Evolutionary conservation across 2,797 vertebrate genomes (phyloP).

Genomic region (Cirrhinus molitorella): DNA sequence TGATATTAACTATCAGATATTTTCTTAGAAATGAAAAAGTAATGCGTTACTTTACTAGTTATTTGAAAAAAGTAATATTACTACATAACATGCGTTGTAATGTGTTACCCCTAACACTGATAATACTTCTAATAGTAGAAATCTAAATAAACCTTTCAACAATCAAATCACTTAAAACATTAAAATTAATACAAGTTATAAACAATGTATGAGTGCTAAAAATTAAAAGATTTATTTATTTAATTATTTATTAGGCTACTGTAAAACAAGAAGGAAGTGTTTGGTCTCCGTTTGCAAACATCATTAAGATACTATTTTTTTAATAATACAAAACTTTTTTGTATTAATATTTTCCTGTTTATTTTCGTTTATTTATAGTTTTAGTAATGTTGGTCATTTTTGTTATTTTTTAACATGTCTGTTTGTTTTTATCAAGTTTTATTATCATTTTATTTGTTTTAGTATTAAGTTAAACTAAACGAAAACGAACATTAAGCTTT

Average conservation of each 20-base stretch:
- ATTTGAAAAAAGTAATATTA: too few relatives aligned
- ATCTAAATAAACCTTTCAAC: neutral
- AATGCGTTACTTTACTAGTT: too few relatives aligned
- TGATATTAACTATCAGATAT: too few relatives aligned
- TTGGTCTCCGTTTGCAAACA: neutral
- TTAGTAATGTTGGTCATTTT: neutral
- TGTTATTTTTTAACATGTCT: neutral
- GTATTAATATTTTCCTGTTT: neutral
- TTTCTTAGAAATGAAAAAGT: too few relatives aligned
- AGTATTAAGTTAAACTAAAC: neutral
- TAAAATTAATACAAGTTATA: neutral
- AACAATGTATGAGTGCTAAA: neutral
- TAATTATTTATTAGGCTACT: too few relatives aligned
- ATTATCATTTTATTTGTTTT: neutral
- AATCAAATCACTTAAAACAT: neutral
- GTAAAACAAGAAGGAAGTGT: neutral
- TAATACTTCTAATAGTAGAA: neutral
- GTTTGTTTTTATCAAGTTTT: neutral
- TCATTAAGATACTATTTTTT: neutral
- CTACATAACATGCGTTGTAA: too few relatives aligned
- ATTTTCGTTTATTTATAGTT: neutral
- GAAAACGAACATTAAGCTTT: too few relatives aligned
- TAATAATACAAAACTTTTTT: neutral
- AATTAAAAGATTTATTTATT: too few relatives aligned
- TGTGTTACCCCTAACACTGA: too few relatives aligned